phyloP scores from a whole-genome alignment of 1,140 invertebrate species.

The Drosophila leontia region DNA sequence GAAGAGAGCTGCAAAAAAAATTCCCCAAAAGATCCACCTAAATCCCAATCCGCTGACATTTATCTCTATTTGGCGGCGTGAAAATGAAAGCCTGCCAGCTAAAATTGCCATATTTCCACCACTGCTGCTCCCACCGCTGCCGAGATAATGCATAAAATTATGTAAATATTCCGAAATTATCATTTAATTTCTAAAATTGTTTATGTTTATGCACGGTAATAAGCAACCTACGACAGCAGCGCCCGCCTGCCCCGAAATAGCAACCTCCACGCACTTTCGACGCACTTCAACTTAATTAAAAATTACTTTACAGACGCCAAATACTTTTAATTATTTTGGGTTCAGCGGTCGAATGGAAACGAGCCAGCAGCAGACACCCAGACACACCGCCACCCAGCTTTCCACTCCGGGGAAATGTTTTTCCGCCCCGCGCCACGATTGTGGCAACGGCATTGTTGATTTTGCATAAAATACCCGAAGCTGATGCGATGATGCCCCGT shows the following conservation, averaged over 20 bases:
- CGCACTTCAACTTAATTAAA: slow-evolving; percentile 83
- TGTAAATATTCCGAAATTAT: slow-evolving; percentile 81
- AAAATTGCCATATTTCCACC: slow-evolving; percentile 19
- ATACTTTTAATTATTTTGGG: slow-evolving; percentile 84
- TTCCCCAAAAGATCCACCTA: neutral
- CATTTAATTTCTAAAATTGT: slow-evolving; percentile 84
- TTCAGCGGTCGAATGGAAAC: slow-evolving; percentile 76
- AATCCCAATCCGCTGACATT: slow-evolving; percentile 16
- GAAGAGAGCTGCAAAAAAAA: slow-evolving; percentile 1
- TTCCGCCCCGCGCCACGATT: slow-evolving; percentile 19
- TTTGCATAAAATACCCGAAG: slow-evolving; percentile 50
- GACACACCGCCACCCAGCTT: neutral
- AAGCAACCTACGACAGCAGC: slow-evolving; percentile 61
- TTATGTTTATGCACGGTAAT: slow-evolving; percentile 81
- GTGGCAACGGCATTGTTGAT: slow-evolving; percentile 45
- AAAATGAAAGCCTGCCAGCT: slow-evolving; percentile 45
- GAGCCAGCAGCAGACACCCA: slow-evolving; percentile 24
- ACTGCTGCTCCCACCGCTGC: slow-evolving; percentile 22
- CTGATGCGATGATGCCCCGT: slow-evolving; percentile 49
- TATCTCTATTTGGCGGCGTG: slow-evolving; percentile 56
- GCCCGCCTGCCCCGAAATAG: neutral
- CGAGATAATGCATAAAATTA: slow-evolving; percentile 80
- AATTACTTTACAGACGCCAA: slow-evolving; percentile 83
- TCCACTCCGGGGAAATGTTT: slow-evolving; percentile 33
- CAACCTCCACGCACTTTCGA: slow-evolving; percentile 50